Evolutionary conservation across 2,113 vertebrate genomes (phyloP), one percentile per base, ranked within the genome.

Genomic region (Antidorcas marsupialis): DNA sequence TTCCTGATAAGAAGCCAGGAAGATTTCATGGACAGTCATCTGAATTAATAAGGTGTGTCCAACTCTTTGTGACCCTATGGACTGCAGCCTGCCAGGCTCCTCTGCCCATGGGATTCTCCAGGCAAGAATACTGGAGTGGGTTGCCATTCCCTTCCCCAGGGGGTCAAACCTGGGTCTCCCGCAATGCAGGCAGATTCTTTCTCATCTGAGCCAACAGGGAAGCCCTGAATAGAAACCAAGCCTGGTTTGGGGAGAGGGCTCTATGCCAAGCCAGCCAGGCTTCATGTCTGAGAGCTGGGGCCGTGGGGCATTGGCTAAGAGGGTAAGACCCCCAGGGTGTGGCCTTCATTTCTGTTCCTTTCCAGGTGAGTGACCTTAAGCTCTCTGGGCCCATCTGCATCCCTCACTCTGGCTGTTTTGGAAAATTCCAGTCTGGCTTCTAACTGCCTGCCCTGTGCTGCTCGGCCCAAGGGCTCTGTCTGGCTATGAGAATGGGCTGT

Each of bases 241-340:
- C 7, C 59, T 27, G 53, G 21, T 30, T 8, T 60, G 57, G 67
- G 59, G 83, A 55, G 52, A 25, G 21, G 47, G 23, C 67, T 83
- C 5, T 17, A 0, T 43, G 79, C 87, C 43, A 36, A 13, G 43
- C 23, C 3, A 36, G 16, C n/a, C 33, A 2, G 60, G 60, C n/a
- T 50, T 86, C 12, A 0, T 3, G 13, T 11, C 55, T 53, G 79
- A 21, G 1, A 33, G 55, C 27, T 0, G 15, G 30, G 90, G 59
- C 36, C 1, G 15, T 1, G 12, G 87, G 33, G 10, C 28, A n/a
- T 2, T 0, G 3, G 47, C 5, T 47, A 14, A 19, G 12, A 13
- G 52, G 0, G 0, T 12, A 30, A 25, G 85, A 47, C 8, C 36
- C 11, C 50, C 25, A 28, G 1, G 67, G 7, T 3, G 8, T 45